These are phyloP conservation scores for Sarcophaga bullata DNA, from an alignment of 1,140 invertebrate species.

Conservation along the genomic window DNA sequence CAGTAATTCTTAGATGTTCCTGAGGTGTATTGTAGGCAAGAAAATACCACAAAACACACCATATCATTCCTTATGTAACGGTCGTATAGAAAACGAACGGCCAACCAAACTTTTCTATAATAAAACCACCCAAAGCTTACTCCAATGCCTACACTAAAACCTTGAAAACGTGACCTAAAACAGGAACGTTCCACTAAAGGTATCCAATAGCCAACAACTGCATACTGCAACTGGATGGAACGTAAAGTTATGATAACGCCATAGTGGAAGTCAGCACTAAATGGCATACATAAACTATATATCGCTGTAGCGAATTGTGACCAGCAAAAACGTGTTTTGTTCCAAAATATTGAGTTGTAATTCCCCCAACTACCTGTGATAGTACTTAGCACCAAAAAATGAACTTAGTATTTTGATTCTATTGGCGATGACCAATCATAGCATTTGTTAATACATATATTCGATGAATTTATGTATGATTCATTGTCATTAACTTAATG, in stretches of 20 bases:
- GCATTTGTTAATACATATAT: slow-evolving; percentile 52
- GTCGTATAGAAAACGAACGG: slow-evolving; percentile 76
- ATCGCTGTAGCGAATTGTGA: slow-evolving; percentile 76
- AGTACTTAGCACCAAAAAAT: slow-evolving; percentile 81
- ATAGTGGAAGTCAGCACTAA: slow-evolving; percentile 72
- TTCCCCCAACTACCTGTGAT: slow-evolving; percentile 76
- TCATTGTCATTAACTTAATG: neutral
- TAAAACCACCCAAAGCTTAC: slow-evolving; percentile 77
- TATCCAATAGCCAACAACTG: slow-evolving; percentile 86
- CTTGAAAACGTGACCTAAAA: slow-evolving; percentile 82
- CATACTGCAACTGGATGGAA: slow-evolving; percentile 79
- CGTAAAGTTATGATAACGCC: slow-evolving; percentile 71
- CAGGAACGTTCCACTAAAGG: slow-evolving; percentile 79
- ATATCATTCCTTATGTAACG: slow-evolving; percentile 73
- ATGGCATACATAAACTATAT: slow-evolving; percentile 75
- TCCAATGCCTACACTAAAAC: slow-evolving; percentile 80
- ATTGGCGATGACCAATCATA: slow-evolving; percentile 72
- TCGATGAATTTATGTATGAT: slow-evolving; percentile 3
- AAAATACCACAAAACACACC: slow-evolving; percentile 78
- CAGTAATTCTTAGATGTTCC: slow-evolving; percentile 78
- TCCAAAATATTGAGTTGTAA: slow-evolving; percentile 82
- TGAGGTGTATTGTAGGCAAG: slow-evolving; percentile 80
- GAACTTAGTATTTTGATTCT: slow-evolving; percentile 74
- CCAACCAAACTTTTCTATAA: slow-evolving; percentile 76
- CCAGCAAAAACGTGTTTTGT: slow-evolving; percentile 80